Evolutionary conservation across 2,797 vertebrate species (phyloP).

Genomic region (Acanthopagrus latus): DNA sequence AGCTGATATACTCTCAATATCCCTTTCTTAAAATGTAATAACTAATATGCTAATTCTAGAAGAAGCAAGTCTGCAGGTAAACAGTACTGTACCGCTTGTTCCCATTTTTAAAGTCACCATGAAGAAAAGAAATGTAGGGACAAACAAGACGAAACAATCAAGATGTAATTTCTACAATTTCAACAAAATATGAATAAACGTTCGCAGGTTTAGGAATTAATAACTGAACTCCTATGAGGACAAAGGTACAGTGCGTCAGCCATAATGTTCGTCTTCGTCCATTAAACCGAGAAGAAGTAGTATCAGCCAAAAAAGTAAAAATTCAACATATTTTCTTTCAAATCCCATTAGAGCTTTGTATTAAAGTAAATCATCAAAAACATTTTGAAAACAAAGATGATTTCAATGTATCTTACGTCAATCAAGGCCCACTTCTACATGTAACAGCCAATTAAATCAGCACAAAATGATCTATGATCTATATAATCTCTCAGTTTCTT

Average conservation of each 20-base stretch:
- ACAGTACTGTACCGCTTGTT: background rate
- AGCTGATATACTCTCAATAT: background rate
- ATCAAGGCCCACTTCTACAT: background rate
- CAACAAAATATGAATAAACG: background rate
- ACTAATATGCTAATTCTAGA: background rate
- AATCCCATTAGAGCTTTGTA: background rate
- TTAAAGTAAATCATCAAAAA: background rate
- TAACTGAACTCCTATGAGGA: background rate
- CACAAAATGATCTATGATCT: background rate
- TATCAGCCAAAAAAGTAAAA: background rate
- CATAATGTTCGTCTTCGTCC: background rate
- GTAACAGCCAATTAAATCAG: background rate
- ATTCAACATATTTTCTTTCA: background rate
- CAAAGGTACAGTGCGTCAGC: background rate
- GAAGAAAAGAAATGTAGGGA: constrained; percentile 2
- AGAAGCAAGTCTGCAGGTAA: background rate
- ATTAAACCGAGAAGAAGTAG: background rate
- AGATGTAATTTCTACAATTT: background rate
- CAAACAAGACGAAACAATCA: background rate
- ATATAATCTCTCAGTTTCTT: constrained; percentile 3
- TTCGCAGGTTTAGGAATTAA: background rate
- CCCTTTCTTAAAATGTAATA: background rate
- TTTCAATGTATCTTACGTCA: background rate
- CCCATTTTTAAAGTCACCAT: background rate
- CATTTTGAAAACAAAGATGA: background rate